Evolutionary conservation across 2,888 invertebrate genomes (phyloP).

Genomic region (Lasioglossum malachurum): DNA sequence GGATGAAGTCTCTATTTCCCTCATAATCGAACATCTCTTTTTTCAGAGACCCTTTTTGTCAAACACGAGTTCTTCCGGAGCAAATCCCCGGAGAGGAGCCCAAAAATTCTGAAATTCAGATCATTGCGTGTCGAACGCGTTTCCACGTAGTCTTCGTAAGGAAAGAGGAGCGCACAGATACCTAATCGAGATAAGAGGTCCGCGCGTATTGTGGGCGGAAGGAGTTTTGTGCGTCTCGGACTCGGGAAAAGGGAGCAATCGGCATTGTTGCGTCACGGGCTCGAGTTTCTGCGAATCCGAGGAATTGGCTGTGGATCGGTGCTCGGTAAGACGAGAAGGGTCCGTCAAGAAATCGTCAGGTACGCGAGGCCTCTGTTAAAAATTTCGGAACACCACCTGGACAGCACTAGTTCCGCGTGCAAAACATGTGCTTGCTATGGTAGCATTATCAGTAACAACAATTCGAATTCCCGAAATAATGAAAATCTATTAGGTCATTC

Average conservation of each 20-base stretch:
- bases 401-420: background rate
- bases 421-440: background rate
- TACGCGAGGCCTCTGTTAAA: slow-evolving; percentile 21
- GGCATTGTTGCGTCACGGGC: slow-evolving; percentile 82
- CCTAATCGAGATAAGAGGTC: slow-evolving; percentile 72
- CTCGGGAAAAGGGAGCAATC: slow-evolving; percentile 73
- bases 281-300: slow-evolving; percentile 80
- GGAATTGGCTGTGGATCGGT: slow-evolving; percentile 59
- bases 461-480: no score
- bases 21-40: background rate
- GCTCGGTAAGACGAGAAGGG: slow-evolving; percentile 82
- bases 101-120: background rate
- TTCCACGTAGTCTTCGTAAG: background rate
- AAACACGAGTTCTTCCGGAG: background rate
- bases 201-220: slow-evolving; percentile 78
- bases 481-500: no score
- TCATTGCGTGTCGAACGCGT: background rate
- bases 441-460: no score
- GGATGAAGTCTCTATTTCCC: background rate
- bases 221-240: slow-evolving; percentile 72
- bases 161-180: slow-evolving; percentile 69
- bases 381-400: background rate
- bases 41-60: background rate
- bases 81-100: background rate
- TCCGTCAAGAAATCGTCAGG: slow-evolving; percentile 62